These are phyloP conservation scores for Papilio gigon DNA, from an alignment of 2,888 invertebrate species.

Conservation along the genomic window DNA sequence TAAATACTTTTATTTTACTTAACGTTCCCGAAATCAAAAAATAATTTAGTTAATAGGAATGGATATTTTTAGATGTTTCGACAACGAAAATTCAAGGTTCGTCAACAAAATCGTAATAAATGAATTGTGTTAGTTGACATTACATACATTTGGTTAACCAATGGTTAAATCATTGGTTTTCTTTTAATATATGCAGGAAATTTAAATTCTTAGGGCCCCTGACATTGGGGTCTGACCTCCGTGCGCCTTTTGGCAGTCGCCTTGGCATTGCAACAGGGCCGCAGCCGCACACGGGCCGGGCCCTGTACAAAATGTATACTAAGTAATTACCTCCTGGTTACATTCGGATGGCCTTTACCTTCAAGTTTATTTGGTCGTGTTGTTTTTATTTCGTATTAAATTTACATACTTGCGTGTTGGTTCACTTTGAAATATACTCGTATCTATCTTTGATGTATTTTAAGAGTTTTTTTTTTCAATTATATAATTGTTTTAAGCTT, in stretches of 20 bases:
- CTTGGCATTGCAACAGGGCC: slow-evolving; percentile 77
- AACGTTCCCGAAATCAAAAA: too few species aligned
- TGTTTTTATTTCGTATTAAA: slow-evolving; percentile 42
- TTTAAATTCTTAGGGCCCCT: slow-evolving; percentile 77
- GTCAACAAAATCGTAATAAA: neutral
- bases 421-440: slow-evolving; percentile 23
- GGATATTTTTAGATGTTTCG: too few species aligned
- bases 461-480: neutral
- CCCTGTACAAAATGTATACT: slow-evolving; percentile 62
- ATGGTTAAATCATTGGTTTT: neutral
- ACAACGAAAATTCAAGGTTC: too few species aligned
- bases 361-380: slow-evolving; percentile 48
- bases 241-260: slow-evolving; percentile 74
- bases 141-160: neutral
- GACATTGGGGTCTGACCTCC: slow-evolving; percentile 77
- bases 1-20: too few species aligned
- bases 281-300: slow-evolving; percentile 54
- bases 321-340: slow-evolving; percentile 53
- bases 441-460: neutral
- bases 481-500: neutral
- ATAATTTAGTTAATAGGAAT: too few species aligned
- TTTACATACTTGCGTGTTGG: slow-evolving; percentile 14
- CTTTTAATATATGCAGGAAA: slow-evolving; percentile 49
- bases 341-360: slow-evolving; percentile 56
- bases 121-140: neutral